These are phyloP conservation scores for Schizaphis graminum DNA, from an alignment of 2,888 invertebrate species.

Conservation along the genomic window DNA sequence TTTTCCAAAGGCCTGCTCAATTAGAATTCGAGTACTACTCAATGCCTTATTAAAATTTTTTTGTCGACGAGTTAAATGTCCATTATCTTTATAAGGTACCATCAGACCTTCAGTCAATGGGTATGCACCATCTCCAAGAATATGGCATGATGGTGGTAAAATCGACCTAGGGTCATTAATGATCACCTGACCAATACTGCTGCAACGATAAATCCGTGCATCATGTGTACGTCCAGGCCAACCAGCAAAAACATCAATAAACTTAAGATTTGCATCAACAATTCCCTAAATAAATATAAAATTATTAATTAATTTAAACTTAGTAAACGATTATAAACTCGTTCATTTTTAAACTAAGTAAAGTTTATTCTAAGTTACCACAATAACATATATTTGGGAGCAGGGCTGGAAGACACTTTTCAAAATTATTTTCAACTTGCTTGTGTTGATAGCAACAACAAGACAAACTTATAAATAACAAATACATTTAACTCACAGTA, in stretches of 20 bases:
- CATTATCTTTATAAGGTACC: constrained; percentile 59
- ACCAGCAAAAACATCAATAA: constrained; percentile 65
- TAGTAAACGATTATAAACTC: too few relatives aligned
- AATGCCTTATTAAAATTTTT: constrained; percentile 47
- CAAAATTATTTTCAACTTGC: too few relatives aligned
- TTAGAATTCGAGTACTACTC: not conserved
- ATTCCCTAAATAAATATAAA: constrained; percentile 53
- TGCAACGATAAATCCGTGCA: constrained; percentile 61
- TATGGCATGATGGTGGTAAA: not conserved
- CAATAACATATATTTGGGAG: too few relatives aligned
- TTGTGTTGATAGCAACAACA: too few relatives aligned
- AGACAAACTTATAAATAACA: too few relatives aligned
- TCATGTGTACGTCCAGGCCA: constrained; percentile 66
- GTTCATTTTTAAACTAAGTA: too few relatives aligned
- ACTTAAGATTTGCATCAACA: constrained; percentile 50
- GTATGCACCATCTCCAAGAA: constrained; percentile 61
- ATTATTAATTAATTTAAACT: not conserved
- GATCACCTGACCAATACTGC: not conserved
- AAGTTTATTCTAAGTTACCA: too few relatives aligned
- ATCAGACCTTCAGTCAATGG: not conserved
- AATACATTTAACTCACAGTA: too few relatives aligned
- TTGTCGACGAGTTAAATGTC: constrained; percentile 35
- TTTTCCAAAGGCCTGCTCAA: not conserved
- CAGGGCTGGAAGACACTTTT: too few relatives aligned
- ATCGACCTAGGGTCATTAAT: not conserved